These are phyloP conservation scores for Flabesymbios commensalis DNA, from an alignment of 2,888 invertebrate genomes.

Conservation along the genomic window DNA sequence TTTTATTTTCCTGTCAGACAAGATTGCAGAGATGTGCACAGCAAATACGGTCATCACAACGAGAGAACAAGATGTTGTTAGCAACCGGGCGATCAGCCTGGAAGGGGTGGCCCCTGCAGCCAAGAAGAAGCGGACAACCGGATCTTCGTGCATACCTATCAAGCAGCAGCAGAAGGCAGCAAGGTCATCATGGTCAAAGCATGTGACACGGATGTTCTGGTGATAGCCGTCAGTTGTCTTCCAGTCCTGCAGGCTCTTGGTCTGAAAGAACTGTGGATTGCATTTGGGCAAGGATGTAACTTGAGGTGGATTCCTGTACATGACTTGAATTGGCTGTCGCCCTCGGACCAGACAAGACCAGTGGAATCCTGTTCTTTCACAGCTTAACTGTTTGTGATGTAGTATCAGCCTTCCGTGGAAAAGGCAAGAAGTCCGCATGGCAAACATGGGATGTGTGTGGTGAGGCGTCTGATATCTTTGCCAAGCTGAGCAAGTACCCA, in stretches of 20 bases:
- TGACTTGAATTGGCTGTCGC: slow-evolving; percentile 23
- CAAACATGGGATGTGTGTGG: slow-evolving; percentile 31
- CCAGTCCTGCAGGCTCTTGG: slow-evolving; percentile 15
- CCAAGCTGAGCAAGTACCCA: slow-evolving; percentile 15
- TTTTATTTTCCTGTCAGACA: slow-evolving; percentile 30
- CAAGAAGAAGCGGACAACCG: slow-evolving; percentile 35
- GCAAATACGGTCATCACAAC: slow-evolving; percentile 22
- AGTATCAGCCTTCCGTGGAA: slow-evolving; percentile 32
- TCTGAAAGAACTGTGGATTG: slow-evolving; percentile 30
- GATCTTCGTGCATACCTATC: slow-evolving; percentile 18
- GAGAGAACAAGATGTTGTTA: slow-evolving; percentile 23
- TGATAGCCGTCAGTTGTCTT: slow-evolving; percentile 13
- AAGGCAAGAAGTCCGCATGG: slow-evolving; percentile 36
- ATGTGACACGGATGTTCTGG: slow-evolving; percentile 18
- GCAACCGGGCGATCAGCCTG: slow-evolving; percentile 6
- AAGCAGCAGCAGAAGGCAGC: slow-evolving; percentile 11
- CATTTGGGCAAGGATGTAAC: slow-evolving; percentile 29
- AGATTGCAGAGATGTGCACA: slow-evolving; percentile 12
- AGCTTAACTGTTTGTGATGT: slow-evolving; percentile 39
- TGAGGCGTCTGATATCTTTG: slow-evolving; percentile 26
- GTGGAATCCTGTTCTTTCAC: slow-evolving; percentile 32
- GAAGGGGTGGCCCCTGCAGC: slow-evolving; percentile 17
- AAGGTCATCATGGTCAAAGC: slow-evolving; percentile 16
- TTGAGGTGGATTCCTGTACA: slow-evolving; percentile 32
- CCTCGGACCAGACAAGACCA: slow-evolving; percentile 27